phyloP scores from a whole-genome alignment of 2,888 invertebrate genomes.

The Lissocephala sabroskyi region DNA sequence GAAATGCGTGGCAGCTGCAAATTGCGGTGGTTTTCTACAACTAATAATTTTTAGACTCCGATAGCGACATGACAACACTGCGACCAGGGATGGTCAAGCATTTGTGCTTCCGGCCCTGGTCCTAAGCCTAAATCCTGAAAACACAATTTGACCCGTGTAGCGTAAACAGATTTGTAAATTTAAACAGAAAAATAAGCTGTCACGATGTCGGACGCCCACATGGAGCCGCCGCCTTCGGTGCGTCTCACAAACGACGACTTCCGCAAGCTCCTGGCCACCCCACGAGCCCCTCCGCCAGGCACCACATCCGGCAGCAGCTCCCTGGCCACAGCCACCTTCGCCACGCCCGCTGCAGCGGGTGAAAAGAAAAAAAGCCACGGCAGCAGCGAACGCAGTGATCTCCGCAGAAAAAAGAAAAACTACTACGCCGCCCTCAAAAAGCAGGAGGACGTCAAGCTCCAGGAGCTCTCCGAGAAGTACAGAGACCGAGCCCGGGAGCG shows the following conservation, averaged over 20 bases:
- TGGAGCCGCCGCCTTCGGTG: conserved; percentile 78
- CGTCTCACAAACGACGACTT: conserved; percentile 97
- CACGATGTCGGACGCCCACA: conserved; percentile 54
- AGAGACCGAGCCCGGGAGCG: conserved; percentile 92
- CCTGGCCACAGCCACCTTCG: conserved; percentile 57
- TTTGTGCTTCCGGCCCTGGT: too few relatives aligned
- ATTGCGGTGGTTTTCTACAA: too few relatives aligned
- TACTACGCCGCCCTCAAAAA: conserved; percentile 95
- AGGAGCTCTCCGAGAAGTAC: conserved; percentile 94
- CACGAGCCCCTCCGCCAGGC: conserved; percentile 79
- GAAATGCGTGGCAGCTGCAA: too few relatives aligned
- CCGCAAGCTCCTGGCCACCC: conserved; percentile 95
- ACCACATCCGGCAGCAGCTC: conserved; percentile 37
- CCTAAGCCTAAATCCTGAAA: too few relatives aligned
- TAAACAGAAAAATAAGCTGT: too few relatives aligned
- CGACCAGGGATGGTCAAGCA: too few relatives aligned
- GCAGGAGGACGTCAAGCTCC: conserved; percentile 95
- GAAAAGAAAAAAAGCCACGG: conserved; percentile 58
- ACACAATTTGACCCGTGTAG: too few relatives aligned
- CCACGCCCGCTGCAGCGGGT: conserved; percentile 41
- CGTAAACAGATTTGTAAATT: too few relatives aligned
- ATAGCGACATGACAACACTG: too few relatives aligned
- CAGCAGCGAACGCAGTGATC: conserved; percentile 80
- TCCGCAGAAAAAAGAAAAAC: conserved; percentile 93
- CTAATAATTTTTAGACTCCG: too few relatives aligned